A percentile compares a stretch with the other conserved stretches of the same genome.
Conservation (phyloP, 2,888 invertebrate species). For the Oscheius myriophilus region DNA sequence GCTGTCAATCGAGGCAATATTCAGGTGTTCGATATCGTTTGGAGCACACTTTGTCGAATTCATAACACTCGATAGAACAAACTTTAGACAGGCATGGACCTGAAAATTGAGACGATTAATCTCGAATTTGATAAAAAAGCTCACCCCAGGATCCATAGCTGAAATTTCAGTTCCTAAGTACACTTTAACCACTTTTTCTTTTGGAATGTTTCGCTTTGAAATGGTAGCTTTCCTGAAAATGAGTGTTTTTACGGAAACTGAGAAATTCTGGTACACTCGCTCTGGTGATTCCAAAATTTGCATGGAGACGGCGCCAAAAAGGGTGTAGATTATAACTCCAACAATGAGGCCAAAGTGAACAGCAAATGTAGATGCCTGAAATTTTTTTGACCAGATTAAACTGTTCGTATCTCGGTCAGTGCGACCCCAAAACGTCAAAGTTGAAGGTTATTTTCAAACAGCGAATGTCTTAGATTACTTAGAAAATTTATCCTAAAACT, state of each 20-base stretch:
- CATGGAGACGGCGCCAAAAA: slow-evolving; percentile 63
- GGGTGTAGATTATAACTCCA: slow-evolving; percentile 59
- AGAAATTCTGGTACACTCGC: slow-evolving; percentile 35
- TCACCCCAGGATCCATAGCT: slow-evolving; percentile 47
- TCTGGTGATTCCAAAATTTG: slow-evolving; percentile 57
- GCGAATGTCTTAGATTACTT: no score
- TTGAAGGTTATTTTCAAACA: no score
- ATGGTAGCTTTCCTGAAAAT: slow-evolving; percentile 1
- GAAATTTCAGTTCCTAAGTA: slow-evolving; percentile 54
- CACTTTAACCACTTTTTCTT: slow-evolving; percentile 36
- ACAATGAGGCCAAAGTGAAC: slow-evolving; percentile 60
- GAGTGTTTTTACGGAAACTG: neutral
- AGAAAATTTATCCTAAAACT: no score
- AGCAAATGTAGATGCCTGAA: slow-evolving; percentile 63
- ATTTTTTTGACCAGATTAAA: no score
- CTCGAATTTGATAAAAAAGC: neutral
- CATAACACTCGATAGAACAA: slow-evolving; percentile 33
- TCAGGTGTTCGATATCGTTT: slow-evolving; percentile 36
- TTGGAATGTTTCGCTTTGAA: neutral
- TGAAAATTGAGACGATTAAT: slow-evolving; percentile 13
- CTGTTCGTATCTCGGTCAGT: no score
- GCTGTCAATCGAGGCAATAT: slow-evolving; percentile 45
- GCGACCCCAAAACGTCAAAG: no score
- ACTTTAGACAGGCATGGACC: slow-evolving; percentile 42
- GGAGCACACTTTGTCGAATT: slow-evolving; percentile 37